Evolutionary conservation across 2,113 vertebrate genomes (phyloP), one percentile per base, ranked within the genome.

Genomic region (Paradoxurus hermaphroditus): DNA sequence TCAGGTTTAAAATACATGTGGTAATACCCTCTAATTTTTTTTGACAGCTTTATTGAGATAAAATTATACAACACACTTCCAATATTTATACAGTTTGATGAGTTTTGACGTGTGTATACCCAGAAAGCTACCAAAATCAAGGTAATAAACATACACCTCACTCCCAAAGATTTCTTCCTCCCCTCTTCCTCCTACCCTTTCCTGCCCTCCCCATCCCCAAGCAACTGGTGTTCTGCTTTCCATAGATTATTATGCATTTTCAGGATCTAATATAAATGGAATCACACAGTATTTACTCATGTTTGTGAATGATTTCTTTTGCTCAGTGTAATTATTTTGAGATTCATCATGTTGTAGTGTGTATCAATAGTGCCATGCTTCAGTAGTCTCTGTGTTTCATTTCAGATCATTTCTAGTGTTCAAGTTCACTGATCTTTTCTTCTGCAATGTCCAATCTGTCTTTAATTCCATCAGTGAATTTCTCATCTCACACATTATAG

Each of bases 351-450:
- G 21, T 72, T 72, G 62, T 25, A 72, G 27, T 36, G 25, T 36
- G 23, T 25, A 34, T 65, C 77, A 72, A 53, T 18, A 96, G 5
- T 4, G 18, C 68, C 85, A 68, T 44, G 68, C 23, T 91, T 78
- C 41, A 86, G 7, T 79, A 39, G 27, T 63, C 41, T 87, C 77
- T 82, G 19, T 46, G 29, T 86, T 87, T 96, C 51, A 84, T 73
- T 63, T 96, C 84, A 83, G 86, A 90, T 65, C 67, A 77, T 63
- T 72, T 90, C 41, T 70, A 72, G 72, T 53, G 49, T 90, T 90
- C 51, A 85, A 62, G 63, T n/a, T 93, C 81, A 86, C 51, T 72
- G 41, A 67, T 86, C 27, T 97, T 79, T 84, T 88, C 36, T 86
- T 68, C 31, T 82, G 70, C 67, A 77, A 63, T 41, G 27, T 90